Conservation (phyloP, 35 echinoderm and acorn worm genomes). For the Ophioderma brevispina region DNA sequence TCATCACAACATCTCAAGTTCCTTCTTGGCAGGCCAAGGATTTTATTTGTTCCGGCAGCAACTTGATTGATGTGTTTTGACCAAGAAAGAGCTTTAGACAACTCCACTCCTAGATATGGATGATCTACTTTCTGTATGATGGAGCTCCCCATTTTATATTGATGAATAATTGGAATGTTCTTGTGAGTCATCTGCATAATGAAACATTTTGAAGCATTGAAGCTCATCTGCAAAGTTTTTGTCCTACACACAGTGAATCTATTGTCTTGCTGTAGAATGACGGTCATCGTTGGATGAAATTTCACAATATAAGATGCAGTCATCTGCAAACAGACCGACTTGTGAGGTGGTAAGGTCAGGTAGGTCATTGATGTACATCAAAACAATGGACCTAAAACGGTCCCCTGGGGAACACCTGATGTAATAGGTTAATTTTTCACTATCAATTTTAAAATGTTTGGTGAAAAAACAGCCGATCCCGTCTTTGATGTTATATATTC, state of each 20-base stretch:
- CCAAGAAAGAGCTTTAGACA: conserved; percentile 19
- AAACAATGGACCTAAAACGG: conserved; percentile 65
- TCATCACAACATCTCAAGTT: conserved; percentile 36
- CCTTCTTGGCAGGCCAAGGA: conserved; percentile 35
- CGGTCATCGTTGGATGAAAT: conserved; percentile 20
- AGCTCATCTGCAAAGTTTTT: conserved; percentile 38
- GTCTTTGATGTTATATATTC: neutral
- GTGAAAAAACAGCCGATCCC: neutral
- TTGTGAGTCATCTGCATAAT: conserved; percentile 33
- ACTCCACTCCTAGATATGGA: conserved; percentile 41
- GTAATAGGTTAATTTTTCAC: neutral
- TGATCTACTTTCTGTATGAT: conserved; percentile 8
- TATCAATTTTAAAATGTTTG: neutral
- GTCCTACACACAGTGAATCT: neutral
- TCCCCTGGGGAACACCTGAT: conserved; percentile 71
- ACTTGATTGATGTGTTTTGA: conserved; percentile 28
- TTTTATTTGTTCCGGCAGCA: conserved; percentile 37
- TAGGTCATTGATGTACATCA: conserved; percentile 59
- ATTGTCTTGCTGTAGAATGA: conserved; percentile 19
- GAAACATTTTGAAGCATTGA: conserved; percentile 35
- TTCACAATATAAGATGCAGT: conserved; percentile 61
- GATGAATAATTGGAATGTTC: neutral
- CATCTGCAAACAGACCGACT: conserved; percentile 78
- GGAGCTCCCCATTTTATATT: conserved; percentile 21
- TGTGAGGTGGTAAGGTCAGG: conserved; percentile 8